Base-by-base conservation (phyloP, 2,888 invertebrate species). In the Caprella mutica region DNA sequence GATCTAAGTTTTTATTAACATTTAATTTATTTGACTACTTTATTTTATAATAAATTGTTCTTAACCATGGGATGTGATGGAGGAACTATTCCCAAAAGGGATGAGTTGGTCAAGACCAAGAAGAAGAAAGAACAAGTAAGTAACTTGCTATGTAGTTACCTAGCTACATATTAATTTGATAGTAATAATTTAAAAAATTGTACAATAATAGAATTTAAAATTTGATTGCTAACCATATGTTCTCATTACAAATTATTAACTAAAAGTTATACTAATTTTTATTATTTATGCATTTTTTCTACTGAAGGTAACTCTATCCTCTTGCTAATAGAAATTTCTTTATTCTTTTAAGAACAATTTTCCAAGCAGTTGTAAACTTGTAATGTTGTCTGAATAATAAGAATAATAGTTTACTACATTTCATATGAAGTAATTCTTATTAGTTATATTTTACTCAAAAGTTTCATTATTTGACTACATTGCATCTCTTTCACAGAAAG, bases 41-140 rank as follows among this genome's bases (percentile, higher is more conserved):
- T n/a, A n/a, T n/a, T n/a, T n/a, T n/a, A n/a, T n/a, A n/a, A n/a
- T n/a, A n/a, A n/a, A n/a, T n/a, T n/a, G 33, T 48, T 29, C 35
- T n/a, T 6, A 35, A 23, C 29, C 29, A 93, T 94, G 94, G 94
- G 94, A 78, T 92, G 93, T 70, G 94, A 94, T 79, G 94, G 94
- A 68, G 94, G 94, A 68, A 93, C 93, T 33, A 94, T 94, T 71
- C 93, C 94, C 0, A 82, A 83, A 64, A 78, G 94, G 59, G 91
- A 91, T 72, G 94, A 94, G 71, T 78, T 93, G 17, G 93, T 94
- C 5, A 80, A 84, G 65, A 78, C 84, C 9, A 91, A 90, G 72
- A 88, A 91, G 74, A 92, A 90, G 71, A 86, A 86, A 43, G 92
- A 93, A 75, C 85, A 90, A 80, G 89, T 87, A 73, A 59, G 52